These are phyloP conservation scores for Hedya salicella DNA, from an alignment of 2,888 invertebrate genomes.

Conservation along the genomic window DNA sequence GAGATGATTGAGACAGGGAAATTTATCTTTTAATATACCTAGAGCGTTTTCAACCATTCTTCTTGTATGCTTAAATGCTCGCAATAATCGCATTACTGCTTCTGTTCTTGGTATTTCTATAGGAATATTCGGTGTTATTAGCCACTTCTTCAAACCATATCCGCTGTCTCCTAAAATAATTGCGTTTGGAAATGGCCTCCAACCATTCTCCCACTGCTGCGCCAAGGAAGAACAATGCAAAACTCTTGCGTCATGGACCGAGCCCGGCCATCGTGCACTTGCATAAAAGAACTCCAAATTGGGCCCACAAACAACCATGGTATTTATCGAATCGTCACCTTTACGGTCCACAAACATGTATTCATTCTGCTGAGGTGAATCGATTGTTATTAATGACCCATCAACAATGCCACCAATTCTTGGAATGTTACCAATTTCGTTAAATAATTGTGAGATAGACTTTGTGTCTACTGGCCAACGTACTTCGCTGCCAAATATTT, in stretches of 20 bases:
- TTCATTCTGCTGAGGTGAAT: too few species aligned
- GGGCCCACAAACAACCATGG: slow-evolving; percentile 13
- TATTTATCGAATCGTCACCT: slow-evolving; percentile 42
- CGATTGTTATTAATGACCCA: too few species aligned
- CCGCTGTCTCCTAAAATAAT: slow-evolving; percentile 8
- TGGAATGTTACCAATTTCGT: slow-evolving; percentile 6
- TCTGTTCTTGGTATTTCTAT: slow-evolving; percentile 9
- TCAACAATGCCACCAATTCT: slow-evolving; percentile 19
- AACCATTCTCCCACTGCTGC: slow-evolving; percentile 25
- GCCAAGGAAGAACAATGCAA: slow-evolving; percentile 36
- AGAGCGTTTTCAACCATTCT: slow-evolving; percentile 1
- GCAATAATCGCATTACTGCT: slow-evolving; percentile 10
- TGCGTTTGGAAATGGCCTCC: slow-evolving; percentile 9
- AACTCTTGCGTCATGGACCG: slow-evolving; percentile 43
- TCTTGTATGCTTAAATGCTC: slow-evolving; percentile 3
- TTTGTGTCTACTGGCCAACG: not conserved
- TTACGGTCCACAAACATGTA: slow-evolving; percentile 29
- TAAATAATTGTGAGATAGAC: not conserved
- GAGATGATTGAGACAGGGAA: not conserved
- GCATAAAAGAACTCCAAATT: slow-evolving; percentile 40
- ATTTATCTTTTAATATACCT: not conserved
- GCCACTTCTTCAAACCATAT: slow-evolving; percentile 1
- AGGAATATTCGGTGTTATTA: slow-evolving; percentile 5
- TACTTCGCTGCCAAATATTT: slow-evolving; percentile 1
- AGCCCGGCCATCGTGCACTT: slow-evolving; percentile 42